phyloP scores from a whole-genome alignment of 1,140 invertebrate genomes.

The Drosophila pachea region DNA sequence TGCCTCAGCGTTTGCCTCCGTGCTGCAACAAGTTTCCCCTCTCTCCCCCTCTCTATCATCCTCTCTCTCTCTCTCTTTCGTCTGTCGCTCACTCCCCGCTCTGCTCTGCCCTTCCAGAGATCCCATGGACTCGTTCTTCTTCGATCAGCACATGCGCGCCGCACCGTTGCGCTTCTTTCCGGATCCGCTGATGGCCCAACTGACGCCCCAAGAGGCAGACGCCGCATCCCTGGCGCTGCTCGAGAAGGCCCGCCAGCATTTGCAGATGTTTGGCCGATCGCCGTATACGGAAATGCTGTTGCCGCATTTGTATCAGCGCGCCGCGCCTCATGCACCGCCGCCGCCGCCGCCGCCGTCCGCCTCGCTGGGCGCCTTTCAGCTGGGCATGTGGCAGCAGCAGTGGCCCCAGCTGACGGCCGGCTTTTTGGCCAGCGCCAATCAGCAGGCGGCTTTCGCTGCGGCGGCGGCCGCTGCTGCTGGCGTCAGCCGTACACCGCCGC shows the following conservation, averaged over 20 bases:
- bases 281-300: slow-evolving; percentile 78
- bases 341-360: slow-evolving; percentile 49
- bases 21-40: slow-evolving; percentile 30
- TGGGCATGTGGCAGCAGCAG: slow-evolving; percentile 79
- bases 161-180: slow-evolving; percentile 83
- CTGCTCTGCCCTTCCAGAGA: slow-evolving; percentile 77
- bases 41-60: not conserved
- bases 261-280: slow-evolving; percentile 81
- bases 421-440: slow-evolving; percentile 75
- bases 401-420: slow-evolving; percentile 78
- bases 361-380: slow-evolving; percentile 72
- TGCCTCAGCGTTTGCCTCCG: slow-evolving; percentile 49
- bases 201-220: slow-evolving; percentile 82
- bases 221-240: slow-evolving; percentile 80
- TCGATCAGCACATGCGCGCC: slow-evolving; percentile 84
- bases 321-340: slow-evolving; percentile 39
- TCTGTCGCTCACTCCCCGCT: not conserved
- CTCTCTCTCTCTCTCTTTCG: not conserved
- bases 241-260: slow-evolving; percentile 83
- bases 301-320: slow-evolving; percentile 76
- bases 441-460: slow-evolving; percentile 66
- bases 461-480: slow-evolving; percentile 66
- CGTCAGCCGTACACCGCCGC: slow-evolving; percentile 63
- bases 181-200: slow-evolving; percentile 76
- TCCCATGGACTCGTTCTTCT: slow-evolving; percentile 84